phyloP scores from a whole-genome alignment of 2,888 invertebrate genomes.

The Drosophila anceps region DNA sequence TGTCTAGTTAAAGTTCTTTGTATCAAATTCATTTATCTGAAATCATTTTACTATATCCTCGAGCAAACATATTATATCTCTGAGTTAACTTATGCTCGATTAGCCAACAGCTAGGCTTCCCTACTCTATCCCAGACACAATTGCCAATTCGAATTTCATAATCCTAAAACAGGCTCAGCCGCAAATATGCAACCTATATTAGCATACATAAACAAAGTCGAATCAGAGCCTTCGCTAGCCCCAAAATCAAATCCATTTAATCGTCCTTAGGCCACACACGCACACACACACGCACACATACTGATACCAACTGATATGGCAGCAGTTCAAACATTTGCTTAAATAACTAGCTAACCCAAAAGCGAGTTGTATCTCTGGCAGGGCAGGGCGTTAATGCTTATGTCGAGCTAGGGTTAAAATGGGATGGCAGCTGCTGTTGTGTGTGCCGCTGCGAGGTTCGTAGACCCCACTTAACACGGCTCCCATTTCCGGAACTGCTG shows the following conservation, averaged over 20 bases:
- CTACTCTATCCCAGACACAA: neutral
- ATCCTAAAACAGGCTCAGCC: constrained; percentile 41
- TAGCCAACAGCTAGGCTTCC: neutral
- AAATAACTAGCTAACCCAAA: constrained; percentile 59
- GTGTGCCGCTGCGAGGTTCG: constrained; percentile 39
- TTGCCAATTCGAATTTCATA: constrained; percentile 43
- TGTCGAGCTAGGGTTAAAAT: constrained; percentile 39
- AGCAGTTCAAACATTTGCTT: constrained; percentile 48
- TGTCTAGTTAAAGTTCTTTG: neutral
- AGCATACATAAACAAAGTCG: constrained; percentile 49
- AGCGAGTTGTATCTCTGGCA: constrained; percentile 47
- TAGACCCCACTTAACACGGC: constrained; percentile 71
- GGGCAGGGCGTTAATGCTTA: constrained; percentile 67
- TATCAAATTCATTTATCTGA: neutral
- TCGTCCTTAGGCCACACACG: constrained; percentile 50
- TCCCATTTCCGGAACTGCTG: constrained; percentile 42
- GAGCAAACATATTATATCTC: neutral
- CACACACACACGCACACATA: constrained; percentile 19
- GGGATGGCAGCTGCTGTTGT: constrained; percentile 16
- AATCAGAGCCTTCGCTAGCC: constrained; percentile 38
- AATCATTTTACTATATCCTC: neutral
- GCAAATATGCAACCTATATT: constrained; percentile 57
- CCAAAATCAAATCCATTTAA: constrained; percentile 72
- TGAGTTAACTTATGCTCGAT: constrained; percentile 1
- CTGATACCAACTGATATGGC: constrained; percentile 33